phyloP scores from a whole-genome alignment of 2,888 invertebrate genomes.

The Heliconius charithonia region DNA sequence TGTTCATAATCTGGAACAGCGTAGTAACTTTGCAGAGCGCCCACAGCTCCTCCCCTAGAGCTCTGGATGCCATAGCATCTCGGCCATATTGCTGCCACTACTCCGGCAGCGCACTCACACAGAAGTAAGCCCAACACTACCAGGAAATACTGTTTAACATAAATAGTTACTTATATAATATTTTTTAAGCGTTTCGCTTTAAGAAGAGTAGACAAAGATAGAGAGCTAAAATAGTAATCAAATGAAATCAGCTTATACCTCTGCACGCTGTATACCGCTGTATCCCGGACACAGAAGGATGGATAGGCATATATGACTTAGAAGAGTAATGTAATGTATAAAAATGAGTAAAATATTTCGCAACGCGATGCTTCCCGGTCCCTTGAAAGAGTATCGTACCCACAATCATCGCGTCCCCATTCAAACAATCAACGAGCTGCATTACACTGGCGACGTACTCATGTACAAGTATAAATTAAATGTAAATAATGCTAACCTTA shows the following conservation, averaged over 20 bases:
- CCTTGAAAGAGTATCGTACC: background rate
- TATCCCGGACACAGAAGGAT: no score
- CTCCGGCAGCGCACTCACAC: constrained; percentile 88
- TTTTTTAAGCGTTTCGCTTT: background rate
- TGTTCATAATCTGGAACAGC: constrained; percentile 89
- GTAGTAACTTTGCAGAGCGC: constrained; percentile 89
- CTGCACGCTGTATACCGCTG: no score
- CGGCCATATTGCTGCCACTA: constrained; percentile 89
- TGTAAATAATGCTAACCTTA: background rate
- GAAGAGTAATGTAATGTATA: no score
- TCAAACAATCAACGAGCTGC: background rate
- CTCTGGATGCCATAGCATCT: constrained; percentile 89
- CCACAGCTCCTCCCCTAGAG: constrained; percentile 87
- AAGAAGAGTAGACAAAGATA: background rate
- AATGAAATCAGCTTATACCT: no score
- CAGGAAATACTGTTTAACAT: constrained; percentile 86
- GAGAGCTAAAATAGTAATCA: background rate
- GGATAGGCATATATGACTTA: no score
- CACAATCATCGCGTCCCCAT: background rate
- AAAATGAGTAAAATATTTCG: no score
- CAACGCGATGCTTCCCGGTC: background rate
- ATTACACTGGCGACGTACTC: background rate
- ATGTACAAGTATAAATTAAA: background rate
- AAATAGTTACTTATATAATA: background rate
- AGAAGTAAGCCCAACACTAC: constrained; percentile 86